Evolutionary conservation across 2,113 vertebrate species (phyloP), one percentile per base, ranked within the genome.

Genomic region (Lipophrys pholis): DNA sequence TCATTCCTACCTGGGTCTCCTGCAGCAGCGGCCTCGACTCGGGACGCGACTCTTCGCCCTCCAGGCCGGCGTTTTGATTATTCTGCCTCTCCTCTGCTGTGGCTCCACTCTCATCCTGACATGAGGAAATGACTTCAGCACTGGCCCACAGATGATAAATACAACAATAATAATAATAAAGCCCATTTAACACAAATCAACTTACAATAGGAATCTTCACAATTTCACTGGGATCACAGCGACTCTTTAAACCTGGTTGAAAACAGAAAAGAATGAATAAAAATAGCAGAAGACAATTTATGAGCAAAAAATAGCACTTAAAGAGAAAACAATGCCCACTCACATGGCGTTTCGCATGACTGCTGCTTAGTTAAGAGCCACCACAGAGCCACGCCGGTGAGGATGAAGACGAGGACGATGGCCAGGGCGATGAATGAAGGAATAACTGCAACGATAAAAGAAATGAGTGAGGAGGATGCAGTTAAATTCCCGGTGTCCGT

Each of bases 171-270:
- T 8, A 14, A 51, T 0, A 67, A 42, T 5, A 16, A 52, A 21
- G 42, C 21, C 4, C 4, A 4, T 30, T 30, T 1, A 16, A 11
- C 30, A 42, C 7, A 5, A 51, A 9, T 0, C 4, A 9, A 91
- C 94, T 92, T 73, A 94, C 94, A n/a, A 94, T 91, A 12, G 92
- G 89, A 87, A 94, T 87, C 81, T 93, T 93, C 17, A 94, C 92
- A 1, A 89, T 90, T 39, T 93, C 90, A 57, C 72, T 82, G 57
- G 83, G 63, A 5, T 87, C 82, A 35, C 74, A 84, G 0, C 53
- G 67, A 64, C 81, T 84, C 48, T 60, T 91, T 46, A 66, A 69
- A 81, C 90, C 82, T 92, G 66, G 78, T 52, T 7, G 10, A 54
- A 59, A 64, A 16, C 17, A 17, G 76, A 64, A 16, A 15, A 16